Base-by-base conservation (phyloP, 2,888 invertebrate genomes). In the Agrotis segetum region DNA sequence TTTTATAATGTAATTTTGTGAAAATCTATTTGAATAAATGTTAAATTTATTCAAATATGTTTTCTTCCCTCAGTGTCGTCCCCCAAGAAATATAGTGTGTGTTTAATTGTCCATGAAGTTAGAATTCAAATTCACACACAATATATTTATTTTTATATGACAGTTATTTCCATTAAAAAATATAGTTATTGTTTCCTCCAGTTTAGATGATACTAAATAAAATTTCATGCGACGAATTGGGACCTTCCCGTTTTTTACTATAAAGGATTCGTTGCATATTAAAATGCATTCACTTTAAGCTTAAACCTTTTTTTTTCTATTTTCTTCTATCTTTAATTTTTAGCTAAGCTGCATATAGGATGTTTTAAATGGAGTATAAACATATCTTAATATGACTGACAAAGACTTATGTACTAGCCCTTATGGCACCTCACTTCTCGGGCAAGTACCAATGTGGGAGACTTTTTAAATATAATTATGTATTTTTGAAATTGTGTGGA, bases 101-200 rank as follows among this genome's bases (percentile, higher is more conserved):
- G 70, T 70, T 74, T 56, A 77, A 70, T 77, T 77, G 46, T 61
- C 50, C 77, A 61, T 77, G 50, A 74, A 70, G 40, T 74, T 70
- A 29, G 56, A 50, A 69, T 76, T 77, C 46, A 77, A 74, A 70
- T 70, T 69, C 50, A 61, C 55, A 69, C 59, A 16, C 34, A 67
- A 44, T 69, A 40, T 9, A n/a, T 55, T 68, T 69, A 13, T 46
- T 46, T 77, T 61, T 19, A 50, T 40, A 56, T 46, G 34, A 56
- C 16, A 60, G 49, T 19, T 56, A 56, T 56, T 61, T 50, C 19
- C 60, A 47, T 50, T 50, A 46, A 77, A 16, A 68, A 60, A 60
- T 40, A 69, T 16, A 55, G 24, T 70, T 61, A 61, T 70, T 56
- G 19, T 77, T 74, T 77, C 60, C 70, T 77, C 49, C 7, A 67